These are phyloP conservation scores for Drosophila nigrodunni DNA, from an alignment of 1,140 invertebrate genomes.

Conservation along the genomic window DNA sequence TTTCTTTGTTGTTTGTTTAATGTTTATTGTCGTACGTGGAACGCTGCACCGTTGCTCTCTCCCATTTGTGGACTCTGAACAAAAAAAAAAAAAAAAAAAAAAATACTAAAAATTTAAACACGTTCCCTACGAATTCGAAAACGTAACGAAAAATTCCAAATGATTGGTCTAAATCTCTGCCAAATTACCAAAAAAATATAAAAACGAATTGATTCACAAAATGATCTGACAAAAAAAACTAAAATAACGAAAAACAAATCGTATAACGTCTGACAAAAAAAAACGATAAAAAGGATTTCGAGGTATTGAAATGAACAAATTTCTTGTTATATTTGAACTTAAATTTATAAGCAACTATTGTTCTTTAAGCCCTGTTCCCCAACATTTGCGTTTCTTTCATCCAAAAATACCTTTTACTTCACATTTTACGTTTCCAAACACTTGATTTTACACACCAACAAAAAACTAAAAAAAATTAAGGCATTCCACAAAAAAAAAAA, in stretches of 20 bases:
- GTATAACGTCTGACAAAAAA: constrained; percentile 41
- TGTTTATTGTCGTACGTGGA: constrained; percentile 86
- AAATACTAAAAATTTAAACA: constrained; percentile 55
- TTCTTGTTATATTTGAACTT: constrained; percentile 81
- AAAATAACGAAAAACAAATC: constrained; percentile 56
- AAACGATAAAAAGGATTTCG: constrained; percentile 83
- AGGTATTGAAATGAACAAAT: constrained; percentile 84
- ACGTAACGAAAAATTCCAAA: constrained; percentile 52
- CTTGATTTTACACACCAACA: constrained; percentile 52
- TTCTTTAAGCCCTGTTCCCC: constrained; percentile 65
- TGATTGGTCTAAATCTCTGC: constrained; percentile 70
- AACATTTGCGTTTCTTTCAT: constrained; percentile 55
- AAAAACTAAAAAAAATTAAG: constrained; percentile 35
- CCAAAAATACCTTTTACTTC: constrained; percentile 44
- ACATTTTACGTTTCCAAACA: constrained; percentile 54
- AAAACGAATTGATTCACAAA: constrained; percentile 28
- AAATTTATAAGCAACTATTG: constrained; percentile 82
- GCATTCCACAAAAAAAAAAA: constrained; percentile 51
- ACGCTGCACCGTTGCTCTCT: constrained; percentile 85
- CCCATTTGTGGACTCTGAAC: constrained; percentile 69
- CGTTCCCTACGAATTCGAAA: constrained; percentile 64
- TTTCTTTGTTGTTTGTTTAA: constrained; percentile 82
- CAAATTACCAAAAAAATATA: constrained; percentile 19
- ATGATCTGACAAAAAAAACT: constrained; percentile 24
- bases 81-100: constrained; percentile 47